Evolutionary conservation across 2,888 invertebrate genomes (phyloP), one percentile per base, ranked within the genome.

Genomic region (Cephus rjabovi): DNA sequence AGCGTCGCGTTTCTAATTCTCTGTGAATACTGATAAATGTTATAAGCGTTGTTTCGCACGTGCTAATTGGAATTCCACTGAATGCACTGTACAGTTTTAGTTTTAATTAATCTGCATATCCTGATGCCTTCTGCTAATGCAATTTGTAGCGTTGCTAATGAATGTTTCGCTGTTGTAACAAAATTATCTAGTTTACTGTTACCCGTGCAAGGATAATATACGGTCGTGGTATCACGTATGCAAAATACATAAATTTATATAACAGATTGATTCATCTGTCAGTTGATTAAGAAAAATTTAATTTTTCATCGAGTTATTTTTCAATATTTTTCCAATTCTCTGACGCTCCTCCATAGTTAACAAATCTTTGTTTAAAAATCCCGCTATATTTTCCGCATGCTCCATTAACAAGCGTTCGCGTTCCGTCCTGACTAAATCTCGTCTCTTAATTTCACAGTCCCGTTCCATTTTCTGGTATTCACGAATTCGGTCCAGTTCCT

Each of bases 321-420:
- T 4, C 9, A 56, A 56, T 56, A 56, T 23, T 70, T 77, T 68
- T 6, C 75, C 77, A 15, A 88, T 35, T 4, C 85, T 79, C 3
- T 71, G 76, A n/a, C 80, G 79, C 56, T 88, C 87, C 4, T 88
- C 86, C 1, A 79, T 76, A 3, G 84, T 86, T 31, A 90, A 75
- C 33, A 78, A 78, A 74, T 79, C 68, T 2, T 75, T 34, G 23
- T 73, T 78, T 0, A 83, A 75, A 69, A 56, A 56, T 15, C 40
- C 23, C 1, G 81, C 87, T 3, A 90, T 81, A 40, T 88, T 86
- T 23, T 76, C 73, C 31, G 83, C 86, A 76, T 91, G 90, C 6
- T 80, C 76, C 15, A 81, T 74, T 69, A 91, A 80, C 68, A 91
- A 80, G 37, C 79, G 76, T 79, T 82, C 83, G 69, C 89, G 86